phyloP scores from a whole-genome alignment of 2,113 vertebrate genomes.

The Dascyllus trimaculatus region DNA sequence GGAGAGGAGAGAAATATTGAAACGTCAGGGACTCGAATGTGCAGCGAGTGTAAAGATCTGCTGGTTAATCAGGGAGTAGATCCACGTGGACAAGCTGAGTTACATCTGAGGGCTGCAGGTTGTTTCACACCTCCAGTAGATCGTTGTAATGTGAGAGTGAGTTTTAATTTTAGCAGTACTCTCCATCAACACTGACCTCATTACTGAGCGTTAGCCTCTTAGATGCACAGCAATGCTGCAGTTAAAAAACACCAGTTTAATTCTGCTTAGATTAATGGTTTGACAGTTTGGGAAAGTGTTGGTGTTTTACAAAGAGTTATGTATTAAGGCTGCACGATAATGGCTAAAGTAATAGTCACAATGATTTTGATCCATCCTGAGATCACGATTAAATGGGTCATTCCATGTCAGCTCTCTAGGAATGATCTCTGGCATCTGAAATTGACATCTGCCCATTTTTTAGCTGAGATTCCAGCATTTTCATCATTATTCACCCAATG shows the following conservation, averaged over 20 bases:
- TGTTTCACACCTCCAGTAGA: constrained; percentile 52
- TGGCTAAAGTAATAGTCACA: too few species aligned
- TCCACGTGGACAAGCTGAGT: constrained; percentile 60
- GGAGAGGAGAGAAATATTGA: constrained; percentile 56
- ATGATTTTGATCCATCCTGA: too few species aligned
- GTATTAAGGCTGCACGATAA: too few species aligned
- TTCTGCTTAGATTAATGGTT: too few species aligned
- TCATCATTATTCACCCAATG: too few species aligned
- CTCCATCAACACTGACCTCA: constrained; percentile 36
- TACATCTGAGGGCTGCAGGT: constrained; percentile 54
- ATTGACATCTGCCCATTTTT: too few species aligned
- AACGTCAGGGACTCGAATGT: constrained; percentile 48
- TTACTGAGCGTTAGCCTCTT: constrained; percentile 29
- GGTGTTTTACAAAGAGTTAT: too few species aligned
- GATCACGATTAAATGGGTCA: too few species aligned
- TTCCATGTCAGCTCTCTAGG: too few species aligned
- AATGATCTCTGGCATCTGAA: too few species aligned
- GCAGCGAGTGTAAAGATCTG: constrained; percentile 7
- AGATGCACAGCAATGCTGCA: constrained; percentile 30
- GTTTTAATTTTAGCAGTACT: constrained; percentile 35
- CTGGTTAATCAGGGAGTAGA: constrained; percentile 60
- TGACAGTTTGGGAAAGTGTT: neutral
- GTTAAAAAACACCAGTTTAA: too few species aligned
- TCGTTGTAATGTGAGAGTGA: constrained; percentile 44
- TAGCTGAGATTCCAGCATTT: too few species aligned